phyloP scores from a whole-genome alignment of 1,140 invertebrate genomes.

The Pseudomyrmex concolor region DNA sequence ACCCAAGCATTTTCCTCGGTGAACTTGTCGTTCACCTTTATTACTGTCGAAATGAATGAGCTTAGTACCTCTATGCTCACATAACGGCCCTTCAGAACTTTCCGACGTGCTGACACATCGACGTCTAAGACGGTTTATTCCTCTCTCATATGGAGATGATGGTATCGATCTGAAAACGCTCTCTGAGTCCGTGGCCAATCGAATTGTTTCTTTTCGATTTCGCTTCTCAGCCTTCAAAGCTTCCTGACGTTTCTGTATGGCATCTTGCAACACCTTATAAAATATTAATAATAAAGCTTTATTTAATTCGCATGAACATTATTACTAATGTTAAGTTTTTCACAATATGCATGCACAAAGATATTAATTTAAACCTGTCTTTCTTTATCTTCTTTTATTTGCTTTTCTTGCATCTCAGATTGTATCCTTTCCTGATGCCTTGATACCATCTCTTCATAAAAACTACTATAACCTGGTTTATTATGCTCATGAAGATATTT shows the following conservation, averaged over 20 bases:
- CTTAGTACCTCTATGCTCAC: conserved; percentile 85
- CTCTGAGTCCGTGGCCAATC: conserved; percentile 73
- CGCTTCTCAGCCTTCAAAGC: conserved; percentile 87
- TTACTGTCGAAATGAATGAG: conserved; percentile 86
- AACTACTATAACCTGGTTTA: conserved; percentile 90
- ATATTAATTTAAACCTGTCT: conserved; percentile 75
- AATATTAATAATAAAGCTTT: conserved; percentile 35
- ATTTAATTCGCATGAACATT: not conserved
- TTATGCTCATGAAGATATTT: conserved; percentile 90
- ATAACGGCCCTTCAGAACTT: conserved; percentile 82
- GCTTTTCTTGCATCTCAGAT: conserved; percentile 86
- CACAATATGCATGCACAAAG: not conserved
- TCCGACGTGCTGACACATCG: conserved; percentile 81
- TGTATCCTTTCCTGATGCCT: conserved; percentile 88
- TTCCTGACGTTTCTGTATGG: conserved; percentile 89
- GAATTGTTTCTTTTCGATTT: conserved; percentile 79
- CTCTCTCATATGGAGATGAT: conserved; percentile 79
- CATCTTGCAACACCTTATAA: conserved; percentile 87
- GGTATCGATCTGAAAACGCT: conserved; percentile 77
- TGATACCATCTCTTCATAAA: conserved; percentile 93
- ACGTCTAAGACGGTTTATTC: conserved; percentile 75
- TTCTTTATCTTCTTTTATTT: conserved; percentile 87
- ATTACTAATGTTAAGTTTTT: too few relatives aligned
- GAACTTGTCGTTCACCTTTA: conserved; percentile 85
- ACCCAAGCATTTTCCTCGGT: conserved; percentile 87